Percentiles rank a stretch among this genome's conserved stretches.
phyloP scores from a whole-genome alignment of 1,140 invertebrate genomes.

The Cherax destructor region DNA sequence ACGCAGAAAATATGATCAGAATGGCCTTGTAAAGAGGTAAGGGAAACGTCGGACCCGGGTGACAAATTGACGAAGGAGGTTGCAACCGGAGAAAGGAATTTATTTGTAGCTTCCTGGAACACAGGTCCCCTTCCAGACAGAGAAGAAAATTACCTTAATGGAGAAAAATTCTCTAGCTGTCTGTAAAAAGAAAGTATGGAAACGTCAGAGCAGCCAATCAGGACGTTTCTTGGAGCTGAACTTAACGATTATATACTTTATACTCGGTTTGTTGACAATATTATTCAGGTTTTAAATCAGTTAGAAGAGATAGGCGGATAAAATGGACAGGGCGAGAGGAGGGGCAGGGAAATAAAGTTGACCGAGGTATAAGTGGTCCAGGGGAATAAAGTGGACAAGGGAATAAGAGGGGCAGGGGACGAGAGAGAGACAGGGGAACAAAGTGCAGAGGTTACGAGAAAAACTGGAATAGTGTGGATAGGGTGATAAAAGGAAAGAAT shows the following conservation, averaged over 20 bases:
- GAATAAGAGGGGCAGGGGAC: background rate
- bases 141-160: background rate
- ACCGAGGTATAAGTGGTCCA: no score
- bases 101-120: constrained; percentile 30
- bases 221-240: background rate
- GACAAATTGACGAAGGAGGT: constrained; percentile 62
- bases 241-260: constrained; percentile 23
- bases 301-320: background rate
- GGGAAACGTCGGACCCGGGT: constrained; percentile 6
- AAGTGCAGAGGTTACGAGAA: background rate
- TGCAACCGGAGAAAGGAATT: constrained; percentile 20
- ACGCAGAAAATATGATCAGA: constrained; percentile 64
- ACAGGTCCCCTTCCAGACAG: background rate
- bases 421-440: background rate
- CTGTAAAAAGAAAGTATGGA: background rate
- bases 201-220: background rate
- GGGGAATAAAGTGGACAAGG: background rate
- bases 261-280: constrained; percentile 34
- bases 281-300: background rate
- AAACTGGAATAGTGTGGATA: no score
- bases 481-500: no score
- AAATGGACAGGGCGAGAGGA: background rate
- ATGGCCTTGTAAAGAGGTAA: constrained; percentile 56
- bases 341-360: background rate
- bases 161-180: background rate